Conservation (phyloP, 2,797 vertebrate genomes). For the Oryzias dopingdopingensis region DNA sequence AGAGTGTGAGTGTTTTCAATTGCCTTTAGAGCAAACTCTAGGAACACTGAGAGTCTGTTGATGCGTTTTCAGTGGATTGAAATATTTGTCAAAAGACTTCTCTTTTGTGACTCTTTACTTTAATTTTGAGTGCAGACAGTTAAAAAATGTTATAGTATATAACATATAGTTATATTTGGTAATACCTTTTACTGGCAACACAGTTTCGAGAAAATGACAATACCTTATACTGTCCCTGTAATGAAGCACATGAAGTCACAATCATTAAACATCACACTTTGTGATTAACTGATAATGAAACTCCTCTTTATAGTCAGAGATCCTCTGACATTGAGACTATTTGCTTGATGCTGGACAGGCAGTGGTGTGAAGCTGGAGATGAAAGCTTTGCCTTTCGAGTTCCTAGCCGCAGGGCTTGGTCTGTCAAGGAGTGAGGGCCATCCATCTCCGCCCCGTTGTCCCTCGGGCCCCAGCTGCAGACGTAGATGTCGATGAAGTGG, state of each 20-base stretch:
- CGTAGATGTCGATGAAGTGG: slow-evolving; percentile 70
- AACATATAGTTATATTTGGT: too few species aligned
- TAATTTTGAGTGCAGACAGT: too few species aligned
- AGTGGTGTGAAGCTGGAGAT: slow-evolving; percentile 37
- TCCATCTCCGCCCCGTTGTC: slow-evolving; percentile 66
- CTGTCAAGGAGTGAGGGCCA: slow-evolving; percentile 59
- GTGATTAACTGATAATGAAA: neutral
- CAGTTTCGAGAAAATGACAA: too few species aligned
- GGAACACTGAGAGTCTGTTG: neutral
- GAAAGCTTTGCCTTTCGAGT: slow-evolving; percentile 58
- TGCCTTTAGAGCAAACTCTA: slow-evolving; percentile 6
- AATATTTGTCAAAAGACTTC: too few species aligned
- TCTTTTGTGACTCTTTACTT: too few species aligned
- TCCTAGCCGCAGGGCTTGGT: slow-evolving; percentile 57
- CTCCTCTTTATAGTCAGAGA: slow-evolving; percentile 17
- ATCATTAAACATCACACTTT: slow-evolving; percentile 7
- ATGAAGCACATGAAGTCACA: slow-evolving; percentile 1
- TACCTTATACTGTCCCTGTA: neutral
- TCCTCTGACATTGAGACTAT: slow-evolving; percentile 19
- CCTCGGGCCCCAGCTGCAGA: slow-evolving; percentile 67
- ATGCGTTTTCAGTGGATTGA: too few species aligned
- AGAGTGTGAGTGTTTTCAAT: slow-evolving; percentile 10
- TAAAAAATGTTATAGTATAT: too few species aligned
- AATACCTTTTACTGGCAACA: too few species aligned
- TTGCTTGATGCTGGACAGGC: slow-evolving; percentile 34